Percentiles rank a stretch among this genome's conserved stretches.
These are phyloP conservation scores for Rhagologus leucostigma DNA, from an alignment of 2,113 vertebrate species.

Conservation along the genomic window DNA sequence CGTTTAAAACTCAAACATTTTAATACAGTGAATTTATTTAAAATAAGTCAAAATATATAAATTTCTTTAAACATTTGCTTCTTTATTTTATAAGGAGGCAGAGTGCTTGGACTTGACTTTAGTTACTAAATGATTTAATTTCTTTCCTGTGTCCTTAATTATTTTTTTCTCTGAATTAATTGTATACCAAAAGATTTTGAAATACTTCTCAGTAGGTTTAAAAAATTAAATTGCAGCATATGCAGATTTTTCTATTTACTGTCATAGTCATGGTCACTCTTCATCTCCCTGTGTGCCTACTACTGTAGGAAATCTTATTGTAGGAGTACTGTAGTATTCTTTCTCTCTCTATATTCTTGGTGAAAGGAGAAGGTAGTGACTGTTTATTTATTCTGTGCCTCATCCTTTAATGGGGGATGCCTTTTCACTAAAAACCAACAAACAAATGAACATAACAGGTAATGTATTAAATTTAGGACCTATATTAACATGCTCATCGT, in stretches of 20 bases:
- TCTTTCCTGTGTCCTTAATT: neutral
- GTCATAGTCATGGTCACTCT: neutral
- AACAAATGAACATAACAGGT: neutral
- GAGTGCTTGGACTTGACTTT: neutral
- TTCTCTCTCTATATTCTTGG: neutral
- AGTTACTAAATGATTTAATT: neutral
- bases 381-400: neutral
- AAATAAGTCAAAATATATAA: neutral
- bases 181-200: neutral
- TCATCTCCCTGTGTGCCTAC: neutral
- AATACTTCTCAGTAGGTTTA: neutral
- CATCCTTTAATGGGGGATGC: neutral
- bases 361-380: neutral
- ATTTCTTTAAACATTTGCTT: neutral
- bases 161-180: neutral
- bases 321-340: neutral
- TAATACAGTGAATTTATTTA: neutral
- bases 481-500: neutral
- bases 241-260: neutral
- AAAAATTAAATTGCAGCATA: neutral
- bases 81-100: neutral
- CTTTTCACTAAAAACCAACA: neutral
- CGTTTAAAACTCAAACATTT: neutral
- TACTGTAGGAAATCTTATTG: neutral
- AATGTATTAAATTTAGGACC: neutral